Evolutionary conservation across 37 sponge, comb jelly and placozoan species (phyloP).

Genomic region (Spongia lamella): DNA sequence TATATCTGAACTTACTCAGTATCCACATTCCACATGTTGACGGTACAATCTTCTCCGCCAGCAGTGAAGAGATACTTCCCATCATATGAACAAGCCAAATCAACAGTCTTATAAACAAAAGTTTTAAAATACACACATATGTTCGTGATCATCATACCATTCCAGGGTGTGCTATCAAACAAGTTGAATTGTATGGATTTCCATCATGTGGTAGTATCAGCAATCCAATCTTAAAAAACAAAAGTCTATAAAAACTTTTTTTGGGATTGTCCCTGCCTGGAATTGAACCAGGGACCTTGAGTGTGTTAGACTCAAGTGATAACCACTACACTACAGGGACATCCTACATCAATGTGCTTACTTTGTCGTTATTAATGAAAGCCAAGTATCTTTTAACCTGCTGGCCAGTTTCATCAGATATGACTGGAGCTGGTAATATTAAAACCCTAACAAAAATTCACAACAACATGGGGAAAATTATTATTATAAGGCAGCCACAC

Average conservation of each 20-base stretch:
- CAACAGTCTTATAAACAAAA: conserved; percentile 53
- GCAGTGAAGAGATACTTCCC: conserved; percentile 83
- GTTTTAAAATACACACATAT: neutral
- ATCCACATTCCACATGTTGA: conserved; percentile 85
- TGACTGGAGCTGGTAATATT: conserved; percentile 53
- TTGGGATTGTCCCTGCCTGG: no score
- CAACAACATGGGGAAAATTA: neutral
- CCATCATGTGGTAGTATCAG: conserved; percentile 91
- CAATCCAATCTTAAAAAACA: conserved; percentile 73
- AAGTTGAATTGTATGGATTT: conserved; percentile 88
- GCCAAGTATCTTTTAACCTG: conserved; percentile 74
- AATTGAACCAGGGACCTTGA: no score
- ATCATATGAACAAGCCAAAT: conserved; percentile 74
- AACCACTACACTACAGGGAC: no score
- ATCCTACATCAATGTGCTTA: neutral
- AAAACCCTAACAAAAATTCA: conserved; percentile 24
- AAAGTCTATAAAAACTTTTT: neutral
- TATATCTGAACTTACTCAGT: conserved; percentile 88
- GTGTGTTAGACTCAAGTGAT: no score
- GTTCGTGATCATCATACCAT: conserved; percentile 31
- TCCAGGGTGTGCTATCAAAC: conserved; percentile 86
- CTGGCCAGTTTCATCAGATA: conserved; percentile 21
- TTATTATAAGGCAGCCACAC: no score
- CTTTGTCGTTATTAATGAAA: conserved; percentile 85
- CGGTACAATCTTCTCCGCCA: conserved; percentile 82